Evolutionary conservation across 2,113 vertebrate genomes (phyloP).

Genomic region (Hepsetus odoe): DNA sequence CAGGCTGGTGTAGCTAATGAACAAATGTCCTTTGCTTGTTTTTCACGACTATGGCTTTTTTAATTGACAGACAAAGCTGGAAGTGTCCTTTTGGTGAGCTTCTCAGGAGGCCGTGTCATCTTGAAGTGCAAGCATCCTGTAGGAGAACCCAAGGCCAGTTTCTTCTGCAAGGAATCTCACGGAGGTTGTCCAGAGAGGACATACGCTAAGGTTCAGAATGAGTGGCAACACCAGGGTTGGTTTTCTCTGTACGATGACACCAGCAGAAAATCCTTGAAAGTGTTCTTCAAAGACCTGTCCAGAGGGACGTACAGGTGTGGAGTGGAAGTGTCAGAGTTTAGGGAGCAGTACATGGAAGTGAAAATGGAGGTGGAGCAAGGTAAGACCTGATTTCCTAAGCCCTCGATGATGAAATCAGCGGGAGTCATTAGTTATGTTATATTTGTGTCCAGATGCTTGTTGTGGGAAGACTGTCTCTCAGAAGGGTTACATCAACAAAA

Average conservation of each 20-base stretch:
- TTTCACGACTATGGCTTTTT: background rate
- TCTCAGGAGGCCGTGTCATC: background rate
- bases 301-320: background rate
- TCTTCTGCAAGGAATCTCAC: background rate
- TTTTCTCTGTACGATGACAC: background rate
- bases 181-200: background rate
- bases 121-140: background rate
- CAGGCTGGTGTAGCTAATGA: background rate
- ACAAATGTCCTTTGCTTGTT: background rate
- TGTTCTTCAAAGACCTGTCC: background rate
- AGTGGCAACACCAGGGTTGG: background rate
- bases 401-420: background rate
- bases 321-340: background rate
- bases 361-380: background rate
- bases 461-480: background rate
- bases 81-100: background rate
- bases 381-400: background rate
- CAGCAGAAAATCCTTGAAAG: background rate
- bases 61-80: background rate
- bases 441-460: constrained; percentile 6
- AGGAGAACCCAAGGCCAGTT: background rate
- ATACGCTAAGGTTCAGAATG: background rate
- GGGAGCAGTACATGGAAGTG: background rate
- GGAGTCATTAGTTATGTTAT: background rate
- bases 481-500: background rate